Conservation (phyloP, 1,140 invertebrate species). For the Brachionus rotundiformis region DNA sequence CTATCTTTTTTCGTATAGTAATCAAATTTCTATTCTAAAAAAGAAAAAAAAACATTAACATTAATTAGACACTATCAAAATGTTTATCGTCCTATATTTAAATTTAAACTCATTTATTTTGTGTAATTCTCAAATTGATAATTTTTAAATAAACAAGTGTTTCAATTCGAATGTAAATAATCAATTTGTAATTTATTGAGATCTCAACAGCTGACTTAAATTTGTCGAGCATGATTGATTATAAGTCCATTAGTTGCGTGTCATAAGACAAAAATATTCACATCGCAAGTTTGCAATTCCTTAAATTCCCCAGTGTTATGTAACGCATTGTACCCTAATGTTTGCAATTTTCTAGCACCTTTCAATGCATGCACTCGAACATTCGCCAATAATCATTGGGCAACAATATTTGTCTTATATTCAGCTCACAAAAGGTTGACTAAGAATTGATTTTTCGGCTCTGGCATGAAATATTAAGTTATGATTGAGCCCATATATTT, state of each 20-base stretch:
- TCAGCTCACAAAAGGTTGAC: too few species aligned
- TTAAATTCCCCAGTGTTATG: too few species aligned
- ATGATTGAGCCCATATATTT: too few species aligned
- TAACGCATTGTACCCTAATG: too few species aligned
- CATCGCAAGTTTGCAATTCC: too few species aligned
- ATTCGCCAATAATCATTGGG: too few species aligned
- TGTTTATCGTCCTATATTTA: constrained; percentile 19
- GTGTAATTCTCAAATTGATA: background rate
- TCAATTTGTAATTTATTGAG: constrained; percentile 42
- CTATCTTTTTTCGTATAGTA: constrained; percentile 6
- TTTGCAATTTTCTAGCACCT: too few species aligned
- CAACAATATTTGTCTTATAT: too few species aligned
- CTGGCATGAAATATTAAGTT: too few species aligned
- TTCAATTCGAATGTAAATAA: constrained; percentile 22
- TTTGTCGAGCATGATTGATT: background rate
- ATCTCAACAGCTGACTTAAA: background rate
- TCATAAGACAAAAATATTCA: too few species aligned
- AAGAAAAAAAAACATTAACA: constrained; percentile 19
- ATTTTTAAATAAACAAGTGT: constrained; percentile 28
- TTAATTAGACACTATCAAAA: constrained; percentile 2
- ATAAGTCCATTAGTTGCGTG: background rate
- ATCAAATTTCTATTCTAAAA: background rate
- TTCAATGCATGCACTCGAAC: too few species aligned
- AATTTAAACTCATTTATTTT: constrained; percentile 17
- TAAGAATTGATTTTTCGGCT: too few species aligned